phyloP scores from a whole-genome alignment of 2,797 vertebrate genomes.

The Spizella passerina region DNA sequence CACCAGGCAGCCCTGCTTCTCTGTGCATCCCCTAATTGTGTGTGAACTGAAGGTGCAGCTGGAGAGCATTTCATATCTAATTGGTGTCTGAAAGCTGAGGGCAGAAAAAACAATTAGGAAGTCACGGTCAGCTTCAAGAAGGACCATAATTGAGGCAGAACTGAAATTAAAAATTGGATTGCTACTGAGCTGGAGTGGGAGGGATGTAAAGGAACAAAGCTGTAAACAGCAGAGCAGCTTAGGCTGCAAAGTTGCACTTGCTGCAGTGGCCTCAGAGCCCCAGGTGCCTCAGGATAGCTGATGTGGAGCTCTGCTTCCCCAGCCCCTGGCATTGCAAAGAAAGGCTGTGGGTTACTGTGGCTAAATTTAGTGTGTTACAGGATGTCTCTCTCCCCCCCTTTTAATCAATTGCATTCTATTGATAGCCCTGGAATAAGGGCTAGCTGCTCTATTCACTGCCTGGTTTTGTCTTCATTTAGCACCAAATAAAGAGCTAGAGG shows the following conservation, averaged over 20 bases:
- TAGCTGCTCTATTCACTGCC: background rate
- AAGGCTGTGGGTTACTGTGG: background rate
- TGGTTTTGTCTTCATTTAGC: background rate
- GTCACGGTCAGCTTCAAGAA: conserved; percentile 1
- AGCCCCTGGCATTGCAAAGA: background rate
- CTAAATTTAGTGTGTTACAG: background rate
- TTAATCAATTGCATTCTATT: background rate
- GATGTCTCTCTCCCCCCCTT: background rate
- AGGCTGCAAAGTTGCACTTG: background rate
- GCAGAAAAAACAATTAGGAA: conserved; percentile 18
- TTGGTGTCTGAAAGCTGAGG: conserved; percentile 20
- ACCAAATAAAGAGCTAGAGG: background rate
- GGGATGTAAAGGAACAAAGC: background rate
- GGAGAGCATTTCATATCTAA: background rate
- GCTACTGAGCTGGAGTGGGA: background rate
- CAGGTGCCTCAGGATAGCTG: background rate
- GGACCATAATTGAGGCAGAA: conserved; percentile 7
- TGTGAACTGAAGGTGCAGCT: conserved; percentile 18
- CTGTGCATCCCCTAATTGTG: background rate
- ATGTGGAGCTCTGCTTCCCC: background rate
- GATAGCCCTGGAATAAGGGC: background rate
- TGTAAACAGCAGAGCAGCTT: background rate
- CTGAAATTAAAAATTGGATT: conserved; percentile 18
- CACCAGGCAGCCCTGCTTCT: background rate
- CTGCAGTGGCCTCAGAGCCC: background rate